These are phyloP conservation scores for Luscinia megarhynchos DNA, from an alignment of 2,797 vertebrate genomes.

Conservation along the genomic window DNA sequence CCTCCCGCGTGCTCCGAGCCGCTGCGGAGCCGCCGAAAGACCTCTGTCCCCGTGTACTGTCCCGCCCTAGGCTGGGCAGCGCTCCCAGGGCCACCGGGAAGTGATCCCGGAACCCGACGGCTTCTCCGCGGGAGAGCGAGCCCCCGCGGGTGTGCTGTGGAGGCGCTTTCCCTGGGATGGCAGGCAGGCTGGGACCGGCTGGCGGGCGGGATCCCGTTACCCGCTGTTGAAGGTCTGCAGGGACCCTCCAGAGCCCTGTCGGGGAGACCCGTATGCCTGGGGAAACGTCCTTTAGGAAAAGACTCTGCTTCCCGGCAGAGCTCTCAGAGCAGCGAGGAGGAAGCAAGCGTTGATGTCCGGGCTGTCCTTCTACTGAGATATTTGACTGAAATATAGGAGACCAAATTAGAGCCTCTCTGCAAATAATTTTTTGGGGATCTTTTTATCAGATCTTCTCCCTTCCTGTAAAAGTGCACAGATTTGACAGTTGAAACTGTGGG, in stretches of 20 bases:
- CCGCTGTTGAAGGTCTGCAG: neutral
- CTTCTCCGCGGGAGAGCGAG: too few species aligned
- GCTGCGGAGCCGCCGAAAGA: neutral
- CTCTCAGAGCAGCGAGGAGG: neutral
- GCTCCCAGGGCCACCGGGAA: neutral
- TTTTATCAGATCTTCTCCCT: neutral
- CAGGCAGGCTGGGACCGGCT: neutral
- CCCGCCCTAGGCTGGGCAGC: neutral
- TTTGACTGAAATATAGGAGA: neutral
- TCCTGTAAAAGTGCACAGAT: neutral
- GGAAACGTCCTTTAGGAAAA: neutral
- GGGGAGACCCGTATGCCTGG: neutral
- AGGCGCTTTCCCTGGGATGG: neutral
- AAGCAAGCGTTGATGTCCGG: fast-evolving
- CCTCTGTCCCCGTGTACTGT: neutral
- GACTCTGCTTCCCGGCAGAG: neutral
- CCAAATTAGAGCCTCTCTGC: neutral
- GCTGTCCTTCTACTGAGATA: too few species aligned
- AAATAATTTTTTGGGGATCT: neutral
- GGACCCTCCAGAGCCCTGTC: neutral
- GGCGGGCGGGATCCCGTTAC: neutral
- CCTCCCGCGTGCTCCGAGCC: neutral
- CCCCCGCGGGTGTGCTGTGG: neutral
- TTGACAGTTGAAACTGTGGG: neutral
- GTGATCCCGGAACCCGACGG: neutral